Conservation (phyloP, 2,888 invertebrate genomes). For the Sinodicranocentrus sp. region DNA sequence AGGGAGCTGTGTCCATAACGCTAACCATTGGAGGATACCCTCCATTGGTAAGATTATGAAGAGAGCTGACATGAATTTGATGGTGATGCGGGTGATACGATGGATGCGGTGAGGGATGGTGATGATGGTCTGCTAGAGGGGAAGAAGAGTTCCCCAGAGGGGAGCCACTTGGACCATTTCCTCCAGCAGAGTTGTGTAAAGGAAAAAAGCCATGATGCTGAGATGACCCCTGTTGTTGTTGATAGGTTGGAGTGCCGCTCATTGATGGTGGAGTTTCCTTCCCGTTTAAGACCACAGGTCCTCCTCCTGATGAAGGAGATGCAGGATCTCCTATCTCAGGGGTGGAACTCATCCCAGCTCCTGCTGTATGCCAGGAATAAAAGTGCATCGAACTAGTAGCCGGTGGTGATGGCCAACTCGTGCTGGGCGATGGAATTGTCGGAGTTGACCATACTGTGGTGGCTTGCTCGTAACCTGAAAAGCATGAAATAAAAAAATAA, state of each 20-base stretch:
- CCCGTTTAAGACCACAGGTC: constrained; percentile 35
- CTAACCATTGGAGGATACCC: constrained; percentile 36
- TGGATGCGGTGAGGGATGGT: constrained; percentile 17
- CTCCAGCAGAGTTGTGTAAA: neutral
- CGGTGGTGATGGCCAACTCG: constrained; percentile 70
- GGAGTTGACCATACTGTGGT: constrained; percentile 70
- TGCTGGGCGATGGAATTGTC: constrained; percentile 66
- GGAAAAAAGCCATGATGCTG: constrained; percentile 31
- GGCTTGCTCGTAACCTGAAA: constrained; percentile 66
- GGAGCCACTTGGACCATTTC: constrained; percentile 25
- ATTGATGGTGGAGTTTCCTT: constrained; percentile 60
- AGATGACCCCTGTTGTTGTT: constrained; percentile 20
- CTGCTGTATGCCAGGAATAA: constrained; percentile 71
- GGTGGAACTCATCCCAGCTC: constrained; percentile 13
- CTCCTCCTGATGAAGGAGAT: neutral
- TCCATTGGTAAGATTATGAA: constrained; percentile 47
- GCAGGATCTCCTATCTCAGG: constrained; percentile 15
- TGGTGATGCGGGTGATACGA: constrained; percentile 40
- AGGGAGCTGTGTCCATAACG: constrained; percentile 40
- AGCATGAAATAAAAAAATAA: constrained; percentile 7
- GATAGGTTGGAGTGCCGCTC: constrained; percentile 52
- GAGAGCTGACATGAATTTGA: constrained; percentile 56
- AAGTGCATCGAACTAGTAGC: constrained; percentile 66
- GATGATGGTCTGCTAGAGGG: constrained; percentile 49
- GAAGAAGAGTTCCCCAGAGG: constrained; percentile 35